A percentile compares a stretch with the other conserved stretches of the same genome.
These are phyloP conservation scores for Monarcha castaneiventris DNA, from an alignment of 2,113 vertebrate genomes.

Conservation along the genomic window DNA sequence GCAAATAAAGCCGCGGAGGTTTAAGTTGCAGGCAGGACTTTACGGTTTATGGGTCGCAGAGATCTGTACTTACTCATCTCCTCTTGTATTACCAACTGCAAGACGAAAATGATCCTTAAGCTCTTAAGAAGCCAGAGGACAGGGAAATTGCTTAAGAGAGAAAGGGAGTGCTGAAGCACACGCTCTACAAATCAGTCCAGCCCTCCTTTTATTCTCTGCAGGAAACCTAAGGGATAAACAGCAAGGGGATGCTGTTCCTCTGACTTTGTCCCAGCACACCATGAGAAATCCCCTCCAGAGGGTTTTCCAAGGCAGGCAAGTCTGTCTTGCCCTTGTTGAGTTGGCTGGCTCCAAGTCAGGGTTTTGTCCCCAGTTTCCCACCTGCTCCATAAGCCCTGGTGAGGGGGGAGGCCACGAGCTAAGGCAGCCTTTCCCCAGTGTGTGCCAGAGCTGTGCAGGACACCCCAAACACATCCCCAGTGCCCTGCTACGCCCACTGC, in stretches of 20 bases:
- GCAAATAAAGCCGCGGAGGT: slow-evolving; percentile 34
- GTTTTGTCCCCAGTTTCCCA: accelerated
- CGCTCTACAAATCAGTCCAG: background rate
- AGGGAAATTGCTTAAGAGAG: background rate
- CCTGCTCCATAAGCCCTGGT: accelerated
- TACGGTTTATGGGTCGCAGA: slow-evolving; percentile 47
- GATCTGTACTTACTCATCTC: slow-evolving; percentile 43
- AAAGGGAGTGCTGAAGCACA: background rate
- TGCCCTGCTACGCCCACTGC: accelerated
- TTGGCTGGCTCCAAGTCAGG: background rate
- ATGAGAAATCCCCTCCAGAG: background rate
- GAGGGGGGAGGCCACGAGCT: background rate
- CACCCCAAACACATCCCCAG: accelerated
- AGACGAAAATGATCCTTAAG: slow-evolving; percentile 57
- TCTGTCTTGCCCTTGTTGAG: accelerated
- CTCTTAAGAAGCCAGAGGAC: slow-evolving; percentile 27
- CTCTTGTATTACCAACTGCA: slow-evolving; percentile 17
- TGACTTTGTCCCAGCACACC: background rate
- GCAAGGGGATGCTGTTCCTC: background rate
- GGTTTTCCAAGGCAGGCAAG: background rate
- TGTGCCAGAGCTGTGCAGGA: background rate
- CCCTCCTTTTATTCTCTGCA: background rate
- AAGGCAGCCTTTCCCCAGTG: background rate
- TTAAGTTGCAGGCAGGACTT: slow-evolving; percentile 67
- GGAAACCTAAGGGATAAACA: background rate